Evolutionary conservation across 2,888 invertebrate species (phyloP).

Genomic region (Omphaloscelis lunosa): DNA sequence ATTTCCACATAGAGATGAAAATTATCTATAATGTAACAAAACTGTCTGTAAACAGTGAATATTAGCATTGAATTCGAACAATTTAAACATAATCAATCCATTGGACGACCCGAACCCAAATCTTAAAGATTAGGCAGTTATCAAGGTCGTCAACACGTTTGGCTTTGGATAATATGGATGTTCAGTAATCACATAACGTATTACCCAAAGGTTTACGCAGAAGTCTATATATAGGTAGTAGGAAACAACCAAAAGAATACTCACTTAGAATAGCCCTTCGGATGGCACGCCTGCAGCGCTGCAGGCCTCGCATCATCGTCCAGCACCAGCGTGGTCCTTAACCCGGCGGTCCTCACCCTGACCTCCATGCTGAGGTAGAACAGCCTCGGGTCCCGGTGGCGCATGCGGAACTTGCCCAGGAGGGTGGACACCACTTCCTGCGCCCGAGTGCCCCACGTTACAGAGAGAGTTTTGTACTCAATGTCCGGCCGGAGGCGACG

Average conservation of each 20-base stretch:
- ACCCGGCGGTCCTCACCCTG: slow-evolving; percentile 95
- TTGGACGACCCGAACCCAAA: background rate
- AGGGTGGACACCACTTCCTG: slow-evolving; percentile 96
- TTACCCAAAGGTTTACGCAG: background rate
- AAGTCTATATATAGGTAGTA: background rate
- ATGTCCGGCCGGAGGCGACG: slow-evolving; percentile 97
- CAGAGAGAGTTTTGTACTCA: slow-evolving; percentile 98
- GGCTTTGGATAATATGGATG: background rate
- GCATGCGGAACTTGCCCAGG: slow-evolving; percentile 97
- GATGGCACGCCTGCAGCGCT: slow-evolving; percentile 97
- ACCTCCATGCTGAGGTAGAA: slow-evolving; percentile 99
- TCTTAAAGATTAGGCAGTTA: background rate
- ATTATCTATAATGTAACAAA: background rate
- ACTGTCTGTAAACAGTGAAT: background rate
- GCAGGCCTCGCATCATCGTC: slow-evolving; percentile 97
- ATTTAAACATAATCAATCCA: too few species aligned
- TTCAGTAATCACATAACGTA: too few species aligned
- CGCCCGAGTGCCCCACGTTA: slow-evolving; percentile 96
- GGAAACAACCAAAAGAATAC: slow-evolving; percentile 64
- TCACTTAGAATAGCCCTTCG: slow-evolving; percentile 97
- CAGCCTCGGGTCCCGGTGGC: slow-evolving; percentile 97
- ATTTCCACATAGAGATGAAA: background rate
- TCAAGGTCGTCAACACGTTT: background rate
- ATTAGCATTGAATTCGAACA: background rate
- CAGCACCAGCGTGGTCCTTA: slow-evolving; percentile 95